Evolutionary conservation across 2,888 invertebrate species (phyloP), one percentile per base, ranked within the genome.

Genomic region (Chrysina gloriosa): DNA sequence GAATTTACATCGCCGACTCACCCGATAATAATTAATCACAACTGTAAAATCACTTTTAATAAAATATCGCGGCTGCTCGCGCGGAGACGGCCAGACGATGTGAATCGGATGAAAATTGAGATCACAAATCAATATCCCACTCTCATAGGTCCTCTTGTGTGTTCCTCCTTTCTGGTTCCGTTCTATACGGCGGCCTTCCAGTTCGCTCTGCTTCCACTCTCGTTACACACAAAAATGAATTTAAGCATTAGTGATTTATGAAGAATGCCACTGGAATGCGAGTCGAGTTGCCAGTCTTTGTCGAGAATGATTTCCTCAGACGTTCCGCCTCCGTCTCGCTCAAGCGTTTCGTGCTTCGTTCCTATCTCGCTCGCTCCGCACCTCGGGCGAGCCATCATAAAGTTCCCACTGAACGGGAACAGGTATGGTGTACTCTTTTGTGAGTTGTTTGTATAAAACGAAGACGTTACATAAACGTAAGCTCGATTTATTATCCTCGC

Each of bases 201-300:
- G 42, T 61, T 52, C 52, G 31, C 52, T 52, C 19, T 16, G 7
- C 58, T 42, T 42, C 36, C 36, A 42, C 58, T 42, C 58, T 42
- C 58, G 42, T 61, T 61, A 42, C 58, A 61, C 58, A 61, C 58
- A 61, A 42, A 61, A 61, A 42, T 61, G 58, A 61, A 61, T 61
- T 61, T 61, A 42, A 61, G 42, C 58, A 61, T 61, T 61, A 61
- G 58, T 61, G 58, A 61, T 61, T 61, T 61, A 61, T 61, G 58
- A 61, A 61, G 58, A 61, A 61, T 61, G 58, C 58, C 58, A 61
- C 58, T 61, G 58, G 58, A 61, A 61, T 61, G 58, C 42, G 58
- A 61, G 58, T 61, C 58, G 58, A 61, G 58, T 61, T 42, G 58
- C 58, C 25, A 61, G 42, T 61, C 58, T 61, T 61, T 61, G 58